Conservation (phyloP, 1,140 invertebrate genomes). For the Episyrphus balteatus region DNA sequence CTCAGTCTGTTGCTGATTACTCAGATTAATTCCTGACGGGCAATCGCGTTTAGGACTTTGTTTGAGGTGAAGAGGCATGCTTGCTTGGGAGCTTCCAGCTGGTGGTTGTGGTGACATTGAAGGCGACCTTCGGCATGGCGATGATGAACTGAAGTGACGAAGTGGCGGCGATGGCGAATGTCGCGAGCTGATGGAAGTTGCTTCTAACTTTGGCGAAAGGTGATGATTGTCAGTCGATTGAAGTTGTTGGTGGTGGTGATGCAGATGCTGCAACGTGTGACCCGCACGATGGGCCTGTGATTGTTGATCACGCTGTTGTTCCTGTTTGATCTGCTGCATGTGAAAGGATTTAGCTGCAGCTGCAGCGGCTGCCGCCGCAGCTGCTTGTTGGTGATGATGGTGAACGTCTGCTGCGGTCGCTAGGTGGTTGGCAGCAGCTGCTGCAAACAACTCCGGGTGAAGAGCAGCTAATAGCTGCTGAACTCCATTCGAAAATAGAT, state of each 20-base stretch:
- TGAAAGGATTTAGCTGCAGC: slow-evolving; percentile 22
- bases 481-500: slow-evolving; percentile 33
- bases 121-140: not conserved
- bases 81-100: not conserved
- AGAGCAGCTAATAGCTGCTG: slow-evolving; percentile 32
- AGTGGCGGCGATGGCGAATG: not conserved
- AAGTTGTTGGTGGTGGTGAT: slow-evolving; percentile 2
- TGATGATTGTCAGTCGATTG: slow-evolving; percentile 3
- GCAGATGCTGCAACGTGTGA: slow-evolving; percentile 9
- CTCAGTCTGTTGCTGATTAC: slow-evolving; percentile 11
- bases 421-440: slow-evolving; percentile 29
- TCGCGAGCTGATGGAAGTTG: no score
- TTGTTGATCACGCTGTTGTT: slow-evolving; percentile 25
- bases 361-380: slow-evolving; percentile 14
- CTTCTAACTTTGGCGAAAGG: not conserved
- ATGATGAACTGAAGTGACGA: not conserved
- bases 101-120: not conserved
- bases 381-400: not conserved
- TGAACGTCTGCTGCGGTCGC: slow-evolving; percentile 8
- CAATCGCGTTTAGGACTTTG: not conserved
- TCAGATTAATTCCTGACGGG: not conserved
- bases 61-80: not conserved
- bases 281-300: slow-evolving; percentile 17
- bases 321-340: slow-evolving; percentile 29
- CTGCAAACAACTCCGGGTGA: slow-evolving; percentile 32